Conservation (phyloP, 1,140 invertebrate species). For the Antheraea mylitta region DNA sequence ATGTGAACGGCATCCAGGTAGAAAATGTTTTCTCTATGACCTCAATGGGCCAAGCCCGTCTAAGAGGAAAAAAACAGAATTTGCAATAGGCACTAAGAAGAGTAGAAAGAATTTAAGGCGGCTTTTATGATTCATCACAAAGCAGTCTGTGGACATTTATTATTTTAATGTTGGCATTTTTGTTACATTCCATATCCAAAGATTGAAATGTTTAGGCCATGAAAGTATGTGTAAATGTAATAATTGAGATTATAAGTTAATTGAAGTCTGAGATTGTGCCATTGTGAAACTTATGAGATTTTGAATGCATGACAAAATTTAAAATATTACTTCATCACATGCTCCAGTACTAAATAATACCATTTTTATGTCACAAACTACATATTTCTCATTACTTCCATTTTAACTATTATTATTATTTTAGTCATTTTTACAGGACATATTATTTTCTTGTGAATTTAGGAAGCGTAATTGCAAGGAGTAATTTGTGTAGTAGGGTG, state of each 20-base stretch:
- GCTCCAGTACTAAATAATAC: no score
- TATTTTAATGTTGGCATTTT: constrained; percentile 4
- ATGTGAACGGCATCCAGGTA: constrained; percentile 56
- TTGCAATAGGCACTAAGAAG: constrained; percentile 59
- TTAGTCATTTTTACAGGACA: not conserved
- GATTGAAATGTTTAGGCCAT: constrained; percentile 4
- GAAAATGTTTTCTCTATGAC: constrained; percentile 59
- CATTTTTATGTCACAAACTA: no score
- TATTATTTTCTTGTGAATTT: not conserved
- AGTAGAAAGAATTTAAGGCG: constrained; percentile 68
- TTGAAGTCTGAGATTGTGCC: constrained; percentile 1
- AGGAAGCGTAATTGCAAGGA: no score
- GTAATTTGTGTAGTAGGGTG: not conserved
- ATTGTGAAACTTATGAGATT: constrained; percentile 1
- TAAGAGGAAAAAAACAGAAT: constrained; percentile 62
- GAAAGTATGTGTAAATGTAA: not conserved
- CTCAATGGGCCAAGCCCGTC: constrained; percentile 71
- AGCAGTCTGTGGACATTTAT: not conserved
- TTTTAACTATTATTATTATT: no score
- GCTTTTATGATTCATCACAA: constrained; percentile 44
- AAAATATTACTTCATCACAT: not conserved
- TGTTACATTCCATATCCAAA: constrained; percentile 9
- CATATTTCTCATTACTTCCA: no score
- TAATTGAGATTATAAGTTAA: constrained; percentile 3
- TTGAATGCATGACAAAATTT: not conserved